phyloP scores from a whole-genome alignment of 2,888 invertebrate genomes.

The Polia nebulosa region DNA sequence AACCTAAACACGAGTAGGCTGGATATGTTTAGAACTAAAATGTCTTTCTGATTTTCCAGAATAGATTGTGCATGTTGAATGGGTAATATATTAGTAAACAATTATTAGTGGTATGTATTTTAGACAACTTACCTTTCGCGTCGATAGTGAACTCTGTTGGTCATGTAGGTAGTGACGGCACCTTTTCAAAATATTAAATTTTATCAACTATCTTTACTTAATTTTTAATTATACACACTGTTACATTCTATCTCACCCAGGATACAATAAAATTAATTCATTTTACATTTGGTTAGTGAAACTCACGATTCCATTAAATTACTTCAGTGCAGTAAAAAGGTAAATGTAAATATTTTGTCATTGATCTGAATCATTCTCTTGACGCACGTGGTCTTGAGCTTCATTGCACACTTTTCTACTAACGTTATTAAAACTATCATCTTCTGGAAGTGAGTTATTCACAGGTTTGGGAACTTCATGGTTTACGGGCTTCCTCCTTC shows the following conservation, averaged over 20 bases:
- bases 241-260: conserved; percentile 26
- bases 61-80: conserved; percentile 86
- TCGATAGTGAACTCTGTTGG: conserved; percentile 30
- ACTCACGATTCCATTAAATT: conserved; percentile 46
- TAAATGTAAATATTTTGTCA: conserved; percentile 37
- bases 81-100: conserved; percentile 75
- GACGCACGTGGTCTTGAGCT: conserved; percentile 49
- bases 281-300: conserved; percentile 29
- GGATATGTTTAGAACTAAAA: conserved; percentile 70
- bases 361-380: conserved; percentile 41
- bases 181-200: conserved; percentile 3
- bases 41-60: conserved; percentile 79
- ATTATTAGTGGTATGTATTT: conserved; percentile 75
- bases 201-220: conserved; percentile 15
- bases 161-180: conserved; percentile 34
- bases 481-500: conserved; percentile 44
- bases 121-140: conserved; percentile 45
- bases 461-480: conserved; percentile 28
- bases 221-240: conserved; percentile 24
- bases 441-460: background rate
- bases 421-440: conserved; percentile 49
- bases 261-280: background rate
- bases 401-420: conserved; percentile 57
- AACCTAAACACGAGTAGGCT: conserved; percentile 68
- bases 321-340: conserved; percentile 77